Evolutionary conservation across 2,888 invertebrate species (phyloP), one percentile per base, ranked within the genome.

Genomic region (Meliscaeva auricollis): DNA sequence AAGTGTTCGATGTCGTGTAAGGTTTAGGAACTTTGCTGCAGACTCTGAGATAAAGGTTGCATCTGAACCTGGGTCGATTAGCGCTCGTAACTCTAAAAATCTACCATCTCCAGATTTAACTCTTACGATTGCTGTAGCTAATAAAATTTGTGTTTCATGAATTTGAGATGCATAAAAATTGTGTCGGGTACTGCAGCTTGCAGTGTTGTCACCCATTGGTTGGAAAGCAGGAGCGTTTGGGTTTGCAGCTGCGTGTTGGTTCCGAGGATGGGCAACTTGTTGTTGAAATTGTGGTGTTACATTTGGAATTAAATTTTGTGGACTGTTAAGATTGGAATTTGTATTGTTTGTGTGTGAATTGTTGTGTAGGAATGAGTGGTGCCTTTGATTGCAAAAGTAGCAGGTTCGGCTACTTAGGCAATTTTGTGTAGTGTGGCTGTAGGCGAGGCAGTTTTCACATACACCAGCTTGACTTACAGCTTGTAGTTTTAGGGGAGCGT

Each of bases 81-180:
- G 41, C 1, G 69, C 69, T 15, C 69, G n/a, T 11, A 54, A 5
- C n/a, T 41, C 54, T 15, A 8, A 26, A 54, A 46, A 64, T 48
- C 48, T 20, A 7, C 48, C 48, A 32, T 64, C 15, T 32, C 11
- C 20, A 32, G 48, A 30, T 17, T 48, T 5, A 5, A 64, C 64
- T 15, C 7, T 46, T n/a, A 64, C 64, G 26, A 52, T 30, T 9
- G n/a, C 52, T 26, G 52, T 52, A 6, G 52, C 52, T 38, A 68
- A 20, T 35, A 68, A 35, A 9, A 17, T 52, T 52, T 68, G 38
- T 2, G 13, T 30, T 8, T 5, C 26, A 13, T 52, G n/a, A 5
- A 5, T 3, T 50, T 50, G 26, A 13, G 48, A 48, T 26, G 32
- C 44, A 30, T 30, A n/a, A 46, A 64, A 64, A 7, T 22, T 22